Evolutionary conservation across 2,797 vertebrate genomes (phyloP).

Genomic region (Sciurus vulgaris): DNA sequence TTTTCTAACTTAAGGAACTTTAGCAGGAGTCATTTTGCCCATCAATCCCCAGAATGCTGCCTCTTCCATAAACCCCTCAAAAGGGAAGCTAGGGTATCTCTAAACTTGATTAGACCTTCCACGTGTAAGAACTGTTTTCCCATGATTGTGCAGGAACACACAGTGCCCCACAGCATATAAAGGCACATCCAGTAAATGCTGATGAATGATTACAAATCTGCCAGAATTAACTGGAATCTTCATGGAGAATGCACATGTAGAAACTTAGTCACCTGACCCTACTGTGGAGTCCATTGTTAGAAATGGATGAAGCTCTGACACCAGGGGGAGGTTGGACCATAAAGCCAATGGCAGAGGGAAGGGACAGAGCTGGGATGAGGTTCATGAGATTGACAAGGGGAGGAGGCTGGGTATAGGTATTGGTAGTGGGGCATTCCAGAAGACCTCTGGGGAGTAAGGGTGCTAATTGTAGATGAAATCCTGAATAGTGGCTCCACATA

Average conservation of each 20-base stretch:
- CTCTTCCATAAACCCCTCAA: background rate
- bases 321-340: background rate
- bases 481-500: background rate
- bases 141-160: background rate
- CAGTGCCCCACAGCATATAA: background rate
- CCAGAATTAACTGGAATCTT: background rate
- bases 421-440: background rate
- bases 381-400: background rate
- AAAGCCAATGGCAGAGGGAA: background rate
- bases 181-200: background rate
- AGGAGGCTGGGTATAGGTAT: background rate
- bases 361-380: background rate
- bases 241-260: background rate
- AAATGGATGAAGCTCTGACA: background rate
- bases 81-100: background rate
- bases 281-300: background rate
- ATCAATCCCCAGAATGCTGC: background rate
- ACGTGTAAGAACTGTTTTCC: background rate
- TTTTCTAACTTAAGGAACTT: background rate
- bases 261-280: background rate
- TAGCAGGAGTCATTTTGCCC: background rate
- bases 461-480: background rate
- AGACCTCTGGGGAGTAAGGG: background rate
- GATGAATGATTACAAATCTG: background rate
- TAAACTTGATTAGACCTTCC: background rate